A percentile compares a stretch with the other conserved stretches of the same genome.
Conservation (phyloP, 2,113 vertebrate species). For the Anarhynchus alexandrinus region DNA sequence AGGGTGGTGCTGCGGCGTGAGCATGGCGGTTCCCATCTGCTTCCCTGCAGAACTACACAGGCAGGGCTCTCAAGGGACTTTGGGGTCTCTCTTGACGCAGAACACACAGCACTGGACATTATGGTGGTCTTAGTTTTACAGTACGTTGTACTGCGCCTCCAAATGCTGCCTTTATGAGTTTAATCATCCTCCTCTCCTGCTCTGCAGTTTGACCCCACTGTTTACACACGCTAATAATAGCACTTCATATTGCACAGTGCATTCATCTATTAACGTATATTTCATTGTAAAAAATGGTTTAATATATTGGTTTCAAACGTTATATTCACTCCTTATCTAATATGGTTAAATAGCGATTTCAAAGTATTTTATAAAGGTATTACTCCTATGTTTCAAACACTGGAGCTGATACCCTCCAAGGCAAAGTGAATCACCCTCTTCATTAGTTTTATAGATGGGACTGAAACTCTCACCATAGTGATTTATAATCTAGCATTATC, state of each 20-base stretch:
- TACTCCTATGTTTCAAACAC: background rate
- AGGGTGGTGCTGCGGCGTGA: too few species aligned
- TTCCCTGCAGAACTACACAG: background rate
- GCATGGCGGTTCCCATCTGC: rapidly evolving
- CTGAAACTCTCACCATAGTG: background rate
- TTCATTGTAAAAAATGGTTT: background rate
- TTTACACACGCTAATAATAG: background rate
- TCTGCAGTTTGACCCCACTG: background rate
- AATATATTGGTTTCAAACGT: background rate
- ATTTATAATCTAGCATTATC: background rate
- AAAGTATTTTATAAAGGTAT: background rate
- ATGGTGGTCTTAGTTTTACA: background rate
- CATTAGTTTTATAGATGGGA: background rate
- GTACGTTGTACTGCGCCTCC: rapidly evolving
- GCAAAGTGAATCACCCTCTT: background rate
- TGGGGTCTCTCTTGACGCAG: background rate
- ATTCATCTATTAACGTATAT: background rate
- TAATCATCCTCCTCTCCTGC: background rate
- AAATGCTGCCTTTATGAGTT: background rate
- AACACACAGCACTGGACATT: rapidly evolving
- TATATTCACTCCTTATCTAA: background rate
- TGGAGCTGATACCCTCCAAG: background rate
- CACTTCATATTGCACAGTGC: background rate
- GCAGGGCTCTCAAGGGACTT: background rate
- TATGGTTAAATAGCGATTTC: background rate